phyloP scores from a whole-genome alignment of 2,113 vertebrate species.

The Lipotes vexillifer region DNA sequence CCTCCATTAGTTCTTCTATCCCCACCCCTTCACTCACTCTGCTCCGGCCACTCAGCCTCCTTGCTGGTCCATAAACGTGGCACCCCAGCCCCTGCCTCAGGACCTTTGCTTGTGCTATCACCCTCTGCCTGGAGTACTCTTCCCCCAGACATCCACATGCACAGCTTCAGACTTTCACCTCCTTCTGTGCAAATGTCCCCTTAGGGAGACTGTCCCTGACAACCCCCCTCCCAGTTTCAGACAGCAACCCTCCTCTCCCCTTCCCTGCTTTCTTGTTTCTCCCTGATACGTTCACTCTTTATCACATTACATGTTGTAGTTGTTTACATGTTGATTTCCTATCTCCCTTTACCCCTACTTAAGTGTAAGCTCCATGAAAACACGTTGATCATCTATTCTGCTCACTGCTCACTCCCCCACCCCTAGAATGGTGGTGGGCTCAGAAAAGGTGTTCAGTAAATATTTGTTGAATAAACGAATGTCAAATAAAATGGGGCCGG shows the following conservation, averaged over 20 bases:
- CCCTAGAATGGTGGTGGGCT: too few species aligned
- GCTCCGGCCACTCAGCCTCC: background rate
- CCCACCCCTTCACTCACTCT: background rate
- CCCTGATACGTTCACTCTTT: background rate
- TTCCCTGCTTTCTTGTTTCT: background rate
- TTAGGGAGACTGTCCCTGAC: background rate
- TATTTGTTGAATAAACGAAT: background rate
- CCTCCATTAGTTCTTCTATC: background rate
- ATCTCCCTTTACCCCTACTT: background rate
- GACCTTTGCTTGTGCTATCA: background rate
- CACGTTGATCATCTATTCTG: background rate
- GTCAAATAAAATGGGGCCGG: background rate
- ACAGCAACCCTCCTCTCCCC: background rate
- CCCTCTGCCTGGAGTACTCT: too few species aligned
- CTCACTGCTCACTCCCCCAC: background rate
- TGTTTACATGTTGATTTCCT: background rate
- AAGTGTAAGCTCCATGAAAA: background rate
- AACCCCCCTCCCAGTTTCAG: too few species aligned
- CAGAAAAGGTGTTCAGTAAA: background rate
- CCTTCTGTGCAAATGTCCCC: background rate
- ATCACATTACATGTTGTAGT: too few species aligned
- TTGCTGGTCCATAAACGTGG: background rate
- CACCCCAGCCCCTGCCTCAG: accelerated
- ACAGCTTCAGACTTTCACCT: background rate
- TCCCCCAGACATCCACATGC: background rate